Evolutionary conservation across 2,888 invertebrate genomes (phyloP).

Genomic region (Drosophila affinis): DNA sequence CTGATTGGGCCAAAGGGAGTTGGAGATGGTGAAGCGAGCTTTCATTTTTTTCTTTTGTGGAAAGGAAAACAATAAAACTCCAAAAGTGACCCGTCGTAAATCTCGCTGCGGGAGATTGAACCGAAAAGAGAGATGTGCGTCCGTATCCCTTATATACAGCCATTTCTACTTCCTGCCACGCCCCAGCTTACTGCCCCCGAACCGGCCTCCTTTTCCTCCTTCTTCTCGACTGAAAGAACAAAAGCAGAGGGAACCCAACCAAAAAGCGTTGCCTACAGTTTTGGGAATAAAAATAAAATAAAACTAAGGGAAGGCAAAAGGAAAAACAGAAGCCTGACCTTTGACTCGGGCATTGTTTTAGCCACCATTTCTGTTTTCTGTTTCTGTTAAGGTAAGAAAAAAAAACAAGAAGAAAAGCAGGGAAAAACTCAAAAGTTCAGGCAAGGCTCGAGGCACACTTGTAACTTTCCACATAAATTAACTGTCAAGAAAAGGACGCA

Average conservation of each 20-base stretch:
- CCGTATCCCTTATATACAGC: constrained; percentile 50
- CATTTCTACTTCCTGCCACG: not conserved
- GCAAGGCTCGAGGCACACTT: constrained; percentile 64
- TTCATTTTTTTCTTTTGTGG: constrained; percentile 15
- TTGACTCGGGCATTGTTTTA: constrained; percentile 30
- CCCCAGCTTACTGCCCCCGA: not conserved
- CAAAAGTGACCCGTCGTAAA: constrained; percentile 72
- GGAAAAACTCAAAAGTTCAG: constrained; percentile 35
- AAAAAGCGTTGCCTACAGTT: constrained; percentile 34
- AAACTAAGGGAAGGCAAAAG: not conserved
- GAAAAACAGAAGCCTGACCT: constrained; percentile 43
- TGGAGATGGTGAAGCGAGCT: constrained; percentile 2
- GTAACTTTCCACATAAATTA: constrained; percentile 78
- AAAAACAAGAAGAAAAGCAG: not conserved
- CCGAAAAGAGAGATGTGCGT: constrained; percentile 41
- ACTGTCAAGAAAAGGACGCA: constrained; percentile 69
- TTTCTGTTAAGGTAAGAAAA: constrained; percentile 48
- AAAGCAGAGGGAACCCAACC: constrained; percentile 9
- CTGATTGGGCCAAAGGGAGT: constrained; percentile 11
- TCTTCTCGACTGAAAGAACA: constrained; percentile 36
- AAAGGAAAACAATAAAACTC: constrained; percentile 66
- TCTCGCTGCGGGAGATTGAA: constrained; percentile 57
- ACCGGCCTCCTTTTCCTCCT: not conserved
- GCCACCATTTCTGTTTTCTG: constrained; percentile 27
- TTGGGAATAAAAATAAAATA: not conserved